phyloP scores from a whole-genome alignment of 2,113 vertebrate genomes.

The Rhinoderma darwinii region DNA sequence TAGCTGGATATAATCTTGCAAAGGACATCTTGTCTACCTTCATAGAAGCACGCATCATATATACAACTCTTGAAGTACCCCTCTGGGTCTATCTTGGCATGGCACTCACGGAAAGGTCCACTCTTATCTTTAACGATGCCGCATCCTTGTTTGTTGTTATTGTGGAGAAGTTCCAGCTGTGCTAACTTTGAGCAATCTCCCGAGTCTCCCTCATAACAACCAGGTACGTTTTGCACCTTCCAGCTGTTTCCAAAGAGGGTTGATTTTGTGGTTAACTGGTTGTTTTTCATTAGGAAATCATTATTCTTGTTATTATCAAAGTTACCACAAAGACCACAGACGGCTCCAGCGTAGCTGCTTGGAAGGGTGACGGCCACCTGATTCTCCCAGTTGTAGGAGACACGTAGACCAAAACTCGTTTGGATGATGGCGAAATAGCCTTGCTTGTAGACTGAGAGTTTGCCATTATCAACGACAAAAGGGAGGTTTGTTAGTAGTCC shows the following conservation, averaged over 20 bases:
- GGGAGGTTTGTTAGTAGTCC: slow-evolving; percentile 69
- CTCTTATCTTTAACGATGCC: slow-evolving; percentile 59
- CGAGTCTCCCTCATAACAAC: slow-evolving; percentile 51
- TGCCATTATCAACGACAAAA: slow-evolving; percentile 59
- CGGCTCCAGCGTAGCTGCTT: slow-evolving; percentile 52
- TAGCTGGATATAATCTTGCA: slow-evolving; percentile 65
- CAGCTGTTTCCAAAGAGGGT: slow-evolving; percentile 47
- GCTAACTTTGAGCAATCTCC: slow-evolving; percentile 41
- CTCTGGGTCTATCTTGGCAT: slow-evolving; percentile 60
- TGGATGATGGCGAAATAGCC: slow-evolving; percentile 30
- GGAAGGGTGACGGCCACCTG: slow-evolving; percentile 58
- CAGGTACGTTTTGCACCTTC: slow-evolving; percentile 32
- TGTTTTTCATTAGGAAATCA: background rate
- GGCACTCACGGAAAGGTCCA: slow-evolving; percentile 68
- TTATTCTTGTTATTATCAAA: slow-evolving; percentile 61
- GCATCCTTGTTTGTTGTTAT: slow-evolving; percentile 57
- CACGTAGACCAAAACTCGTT: slow-evolving; percentile 63
- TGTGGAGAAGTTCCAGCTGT: slow-evolving; percentile 54
- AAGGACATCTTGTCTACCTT: slow-evolving; percentile 62
- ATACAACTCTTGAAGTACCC: slow-evolving; percentile 65
- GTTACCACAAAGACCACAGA: slow-evolving; percentile 67
- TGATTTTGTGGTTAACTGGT: slow-evolving; percentile 9
- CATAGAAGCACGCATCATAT: slow-evolving; percentile 68
- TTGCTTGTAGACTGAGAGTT: slow-evolving; percentile 63
- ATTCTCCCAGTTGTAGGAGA: slow-evolving; percentile 69